phyloP scores from a whole-genome alignment of 2,797 vertebrate genomes.

The Bucorvus abyssinicus region DNA sequence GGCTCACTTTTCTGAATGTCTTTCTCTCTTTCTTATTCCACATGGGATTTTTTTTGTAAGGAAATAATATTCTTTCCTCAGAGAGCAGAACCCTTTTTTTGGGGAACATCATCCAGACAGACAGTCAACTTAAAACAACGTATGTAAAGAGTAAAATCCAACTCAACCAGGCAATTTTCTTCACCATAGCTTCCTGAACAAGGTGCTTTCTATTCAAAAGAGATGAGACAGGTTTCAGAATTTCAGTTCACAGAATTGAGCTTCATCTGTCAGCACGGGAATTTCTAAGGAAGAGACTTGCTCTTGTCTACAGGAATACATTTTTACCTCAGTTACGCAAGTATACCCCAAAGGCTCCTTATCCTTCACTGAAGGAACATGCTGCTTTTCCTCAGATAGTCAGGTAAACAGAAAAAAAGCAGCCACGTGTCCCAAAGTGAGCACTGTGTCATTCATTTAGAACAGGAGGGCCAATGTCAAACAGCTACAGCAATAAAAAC shows the following conservation, averaged over 20 bases:
- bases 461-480: background rate
- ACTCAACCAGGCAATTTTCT: background rate
- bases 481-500: background rate
- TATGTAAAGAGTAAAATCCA: background rate
- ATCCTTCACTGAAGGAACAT: background rate
- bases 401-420: background rate
- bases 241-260: background rate
- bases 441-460: background rate
- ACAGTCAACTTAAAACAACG: background rate
- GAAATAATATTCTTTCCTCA: background rate
- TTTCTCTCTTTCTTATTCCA: background rate
- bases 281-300: background rate
- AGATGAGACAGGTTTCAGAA: background rate
- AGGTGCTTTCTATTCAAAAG: background rate
- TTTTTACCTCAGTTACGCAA: background rate
- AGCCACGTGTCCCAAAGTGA: background rate
- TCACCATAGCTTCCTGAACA: background rate
- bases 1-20: background rate
- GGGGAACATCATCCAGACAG: background rate
- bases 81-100: background rate
- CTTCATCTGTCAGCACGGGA: accelerated
- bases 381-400: background rate
- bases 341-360: background rate
- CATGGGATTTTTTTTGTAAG: background rate
- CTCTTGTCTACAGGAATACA: background rate